A percentile compares a stretch with the other conserved stretches of the same genome.
Evolutionary conservation across 2,113 vertebrate genomes (phyloP).

Genomic region (Podocnemis expansa): DNA sequence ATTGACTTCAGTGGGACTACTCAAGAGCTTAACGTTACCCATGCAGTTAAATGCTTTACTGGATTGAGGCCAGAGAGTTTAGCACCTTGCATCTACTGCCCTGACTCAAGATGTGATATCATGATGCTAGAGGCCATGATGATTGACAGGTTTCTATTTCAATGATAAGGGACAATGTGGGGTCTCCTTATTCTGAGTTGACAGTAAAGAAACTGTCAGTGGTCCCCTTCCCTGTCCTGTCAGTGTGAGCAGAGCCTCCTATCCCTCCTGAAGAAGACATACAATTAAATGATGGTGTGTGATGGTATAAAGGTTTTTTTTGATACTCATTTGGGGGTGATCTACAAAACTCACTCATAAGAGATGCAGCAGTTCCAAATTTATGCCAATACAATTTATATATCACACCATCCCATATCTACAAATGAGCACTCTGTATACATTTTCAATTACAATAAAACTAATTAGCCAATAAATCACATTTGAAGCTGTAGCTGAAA

Average conservation of each 20-base stretch:
- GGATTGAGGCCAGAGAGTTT: constrained; percentile 24
- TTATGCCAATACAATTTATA: constrained; percentile 36
- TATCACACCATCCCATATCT: neutral
- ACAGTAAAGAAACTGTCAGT: neutral
- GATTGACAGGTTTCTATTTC: constrained; percentile 11
- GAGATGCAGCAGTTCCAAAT: constrained; percentile 39
- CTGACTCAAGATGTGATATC: neutral
- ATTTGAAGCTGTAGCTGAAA: constrained; percentile 54
- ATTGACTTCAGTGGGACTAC: constrained; percentile 7
- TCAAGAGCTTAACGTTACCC: neutral
- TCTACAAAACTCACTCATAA: neutral
- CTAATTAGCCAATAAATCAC: constrained; percentile 68
- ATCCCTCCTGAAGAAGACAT: neutral
- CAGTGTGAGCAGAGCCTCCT: neutral
- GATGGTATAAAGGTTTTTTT: neutral
- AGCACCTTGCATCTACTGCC: neutral
- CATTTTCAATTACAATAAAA: constrained; percentile 59
- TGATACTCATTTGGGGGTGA: neutral
- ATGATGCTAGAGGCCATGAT: constrained; percentile 4
- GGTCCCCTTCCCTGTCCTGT: neutral
- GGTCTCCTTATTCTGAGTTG: neutral
- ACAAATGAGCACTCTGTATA: neutral
- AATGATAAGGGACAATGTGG: neutral
- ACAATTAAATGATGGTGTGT: neutral
- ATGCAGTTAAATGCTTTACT: constrained; percentile 23